Percentiles rank a stretch among this genome's conserved stretches.
phyloP scores from a whole-genome alignment of 1,140 invertebrate species.

The Ceratina australensis region DNA sequence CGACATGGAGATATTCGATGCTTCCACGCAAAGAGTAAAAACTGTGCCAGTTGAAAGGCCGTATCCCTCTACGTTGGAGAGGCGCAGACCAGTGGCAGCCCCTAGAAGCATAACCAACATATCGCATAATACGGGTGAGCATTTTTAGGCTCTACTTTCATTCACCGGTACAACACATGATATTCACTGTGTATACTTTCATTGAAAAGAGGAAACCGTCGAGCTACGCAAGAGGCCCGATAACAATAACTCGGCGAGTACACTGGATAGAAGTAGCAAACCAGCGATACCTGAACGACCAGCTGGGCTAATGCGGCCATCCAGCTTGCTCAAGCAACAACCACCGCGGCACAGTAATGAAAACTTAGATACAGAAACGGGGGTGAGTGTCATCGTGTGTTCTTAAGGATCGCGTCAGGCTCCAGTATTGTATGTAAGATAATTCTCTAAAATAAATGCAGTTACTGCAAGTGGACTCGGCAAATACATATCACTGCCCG shows the following conservation, averaged over 20 bases:
- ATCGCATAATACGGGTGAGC: conserved; percentile 58
- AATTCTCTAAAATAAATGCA: conserved; percentile 58
- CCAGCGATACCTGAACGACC: conserved; percentile 87
- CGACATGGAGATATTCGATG: conserved; percentile 57
- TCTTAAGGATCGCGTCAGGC: not conserved
- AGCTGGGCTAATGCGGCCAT: conserved; percentile 82
- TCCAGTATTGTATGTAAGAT: conserved; percentile 40
- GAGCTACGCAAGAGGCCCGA: conserved; percentile 75
- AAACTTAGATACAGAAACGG: conserved; percentile 72
- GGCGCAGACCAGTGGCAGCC: conserved; percentile 78
- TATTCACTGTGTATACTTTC: conserved; percentile 10
- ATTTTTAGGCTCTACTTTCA: conserved; percentile 1
- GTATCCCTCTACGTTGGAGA: conserved; percentile 69
- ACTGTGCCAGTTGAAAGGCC: conserved; percentile 71
- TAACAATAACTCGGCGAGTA: conserved; percentile 51
- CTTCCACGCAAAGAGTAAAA: conserved; percentile 58
- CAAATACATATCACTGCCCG: conserved; percentile 55
- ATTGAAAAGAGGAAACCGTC: conserved; percentile 67
- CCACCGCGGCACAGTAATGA: conserved; percentile 73
- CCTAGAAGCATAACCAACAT: conserved; percentile 79
- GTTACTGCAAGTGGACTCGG: conserved; percentile 53
- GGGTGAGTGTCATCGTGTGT: conserved; percentile 67
- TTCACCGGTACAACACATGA: not conserved
- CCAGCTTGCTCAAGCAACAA: conserved; percentile 79
- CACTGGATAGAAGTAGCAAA: conserved; percentile 78